A percentile compares a stretch with the other conserved stretches of the same genome.
These are phyloP conservation scores for Polypedilum pembai DNA, from an alignment of 1,140 invertebrate species.

Conservation along the genomic window DNA sequence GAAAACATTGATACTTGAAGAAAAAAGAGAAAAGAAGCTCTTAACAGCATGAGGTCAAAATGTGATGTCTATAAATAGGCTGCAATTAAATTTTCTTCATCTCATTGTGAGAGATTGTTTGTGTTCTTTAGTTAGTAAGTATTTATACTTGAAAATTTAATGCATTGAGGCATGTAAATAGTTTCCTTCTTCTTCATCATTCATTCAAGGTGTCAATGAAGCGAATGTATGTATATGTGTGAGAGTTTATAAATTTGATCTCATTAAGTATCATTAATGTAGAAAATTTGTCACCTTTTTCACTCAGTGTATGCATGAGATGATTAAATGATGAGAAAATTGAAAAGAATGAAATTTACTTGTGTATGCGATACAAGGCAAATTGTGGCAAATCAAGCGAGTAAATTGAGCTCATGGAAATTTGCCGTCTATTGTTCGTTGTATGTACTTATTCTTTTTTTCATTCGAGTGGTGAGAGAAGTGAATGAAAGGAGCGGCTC, in stretches of 20 bases:
- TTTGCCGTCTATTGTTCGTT: constrained; percentile 23
- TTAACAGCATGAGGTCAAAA: constrained; percentile 25
- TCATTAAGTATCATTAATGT: constrained; percentile 21
- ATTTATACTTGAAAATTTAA: not conserved
- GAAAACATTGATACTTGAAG: not conserved
- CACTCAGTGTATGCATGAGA: not conserved
- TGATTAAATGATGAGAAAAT: not conserved
- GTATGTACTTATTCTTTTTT: not conserved
- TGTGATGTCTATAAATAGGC: constrained; percentile 9
- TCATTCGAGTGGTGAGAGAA: constrained; percentile 25
- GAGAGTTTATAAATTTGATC: not conserved
- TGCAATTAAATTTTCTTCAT: constrained; percentile 19
- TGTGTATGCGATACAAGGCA: not conserved
- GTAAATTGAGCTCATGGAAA: constrained; percentile 26
- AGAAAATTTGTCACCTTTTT: not conserved
- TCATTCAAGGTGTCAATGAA: not conserved
- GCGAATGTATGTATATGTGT: not conserved
- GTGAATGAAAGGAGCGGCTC: not conserved
- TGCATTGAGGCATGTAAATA: constrained; percentile 11
- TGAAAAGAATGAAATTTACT: not conserved
- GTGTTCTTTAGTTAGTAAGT: not conserved
- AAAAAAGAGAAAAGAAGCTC: not conserved
- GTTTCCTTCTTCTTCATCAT: not conserved
- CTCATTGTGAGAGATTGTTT: not conserved
- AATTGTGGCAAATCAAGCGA: constrained; percentile 25